A percentile compares a stretch with the other conserved stretches of the same genome.
Conservation (phyloP, 2,113 vertebrate species). For the Pollachius pollachius region DNA sequence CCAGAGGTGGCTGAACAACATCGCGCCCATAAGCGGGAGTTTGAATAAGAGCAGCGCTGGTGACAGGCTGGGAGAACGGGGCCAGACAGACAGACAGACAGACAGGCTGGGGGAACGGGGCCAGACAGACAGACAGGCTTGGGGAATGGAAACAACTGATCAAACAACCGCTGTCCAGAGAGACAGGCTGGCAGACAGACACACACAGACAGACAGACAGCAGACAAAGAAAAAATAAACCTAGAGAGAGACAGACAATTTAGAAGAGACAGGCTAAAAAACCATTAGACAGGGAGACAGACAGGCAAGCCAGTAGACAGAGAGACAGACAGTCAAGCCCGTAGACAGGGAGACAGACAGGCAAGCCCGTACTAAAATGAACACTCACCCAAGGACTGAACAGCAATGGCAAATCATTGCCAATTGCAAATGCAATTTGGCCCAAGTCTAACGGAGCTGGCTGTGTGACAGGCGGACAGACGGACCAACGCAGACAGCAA, state of each 20-base stretch:
- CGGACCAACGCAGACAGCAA: too few relatives aligned
- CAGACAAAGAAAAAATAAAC: too few relatives aligned
- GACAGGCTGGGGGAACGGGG: not conserved
- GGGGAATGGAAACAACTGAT: too few relatives aligned
- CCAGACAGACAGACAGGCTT: constrained; percentile 19
- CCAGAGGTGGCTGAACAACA: constrained; percentile 44
- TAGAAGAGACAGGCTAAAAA: too few relatives aligned
- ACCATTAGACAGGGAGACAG: not conserved
- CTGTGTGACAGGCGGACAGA: too few relatives aligned
- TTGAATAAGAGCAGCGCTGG: not conserved
- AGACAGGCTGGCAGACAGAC: constrained; percentile 1
- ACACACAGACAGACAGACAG: not conserved
- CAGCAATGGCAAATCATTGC: not conserved
- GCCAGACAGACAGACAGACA: not conserved
- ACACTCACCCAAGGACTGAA: not conserved
- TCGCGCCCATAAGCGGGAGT: not conserved
- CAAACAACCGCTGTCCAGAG: not conserved
- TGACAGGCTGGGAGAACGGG: constrained; percentile 1
- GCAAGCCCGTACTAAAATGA: not conserved
- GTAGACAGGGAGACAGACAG: not conserved
- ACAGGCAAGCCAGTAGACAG: not conserved
- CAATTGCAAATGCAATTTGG: not conserved
- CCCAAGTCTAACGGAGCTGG: not conserved
- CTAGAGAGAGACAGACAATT: too few relatives aligned
- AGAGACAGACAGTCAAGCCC: too few relatives aligned